Evolutionary conservation across 1,140 invertebrate genomes (phyloP), one percentile per base, ranked within the genome.

Genomic region (Caenorhabditis tropicalis): DNA sequence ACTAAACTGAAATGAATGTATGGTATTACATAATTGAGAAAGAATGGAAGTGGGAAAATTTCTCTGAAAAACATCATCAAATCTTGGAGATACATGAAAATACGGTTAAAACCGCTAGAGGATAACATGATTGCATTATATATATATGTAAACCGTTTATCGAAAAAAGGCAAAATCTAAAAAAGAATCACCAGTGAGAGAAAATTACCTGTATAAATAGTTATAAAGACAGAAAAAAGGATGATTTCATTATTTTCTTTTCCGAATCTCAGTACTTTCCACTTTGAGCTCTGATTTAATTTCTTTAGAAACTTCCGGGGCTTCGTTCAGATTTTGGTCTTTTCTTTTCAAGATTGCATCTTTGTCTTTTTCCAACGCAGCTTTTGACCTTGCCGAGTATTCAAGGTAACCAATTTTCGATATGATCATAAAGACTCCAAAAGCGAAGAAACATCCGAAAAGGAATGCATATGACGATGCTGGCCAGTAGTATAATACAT

Each of bases 401-500:
- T 74, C 65, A 9, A 19, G 36, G 43, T 74, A 74, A 43, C 65
- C 65, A 21, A 74, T 21, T 46, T 74, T 74, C 36, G 21, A 4
- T 15, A 74, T 21, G n/a, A 74, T 74, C 36, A 74, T 19, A 74
- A 74, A 74, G 1, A 74, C 65, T 46, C 65, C 60, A 31, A 58
- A 19, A 0, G 29, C n/a, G 9, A 49, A 48, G 29, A 43, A 10
- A 0, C 24, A 31, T 2, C 48, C 21, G 39, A 58, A 79, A 9
- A 84, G 12, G 10, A 46, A 9, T 6, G 49, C 10, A n/a, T 74
- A 84, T 29, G 79, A 79, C 3, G 31, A 39, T 7, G 48, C 19
- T 3, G 83, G 83, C 83, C 83, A 84, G 39, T 80, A 79, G 79
- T 84, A 84, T 19, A 81, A 15, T 21, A 84, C 21, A 39, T 84